Evolutionary conservation across 2,797 vertebrate species (phyloP).

Genomic region (Sarcoramphus papa): DNA sequence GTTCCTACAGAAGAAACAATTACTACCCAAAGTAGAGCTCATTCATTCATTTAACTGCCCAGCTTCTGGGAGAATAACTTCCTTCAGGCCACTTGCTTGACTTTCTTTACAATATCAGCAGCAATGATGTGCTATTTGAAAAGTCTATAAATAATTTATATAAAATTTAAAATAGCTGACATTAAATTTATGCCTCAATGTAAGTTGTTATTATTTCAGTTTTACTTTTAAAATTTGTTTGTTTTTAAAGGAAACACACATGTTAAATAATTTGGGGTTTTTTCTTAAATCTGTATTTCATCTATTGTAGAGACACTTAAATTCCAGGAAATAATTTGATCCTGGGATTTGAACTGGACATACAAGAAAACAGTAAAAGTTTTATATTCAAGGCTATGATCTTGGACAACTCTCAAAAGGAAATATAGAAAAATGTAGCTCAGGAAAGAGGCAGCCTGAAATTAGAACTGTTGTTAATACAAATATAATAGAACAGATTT

Average conservation of each 20-base stretch:
- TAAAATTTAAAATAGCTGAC: neutral
- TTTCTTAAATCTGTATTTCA: neutral
- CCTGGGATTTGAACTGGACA: neutral
- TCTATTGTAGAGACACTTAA: neutral
- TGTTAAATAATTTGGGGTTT: neutral
- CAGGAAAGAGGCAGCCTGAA: constrained; percentile 16
- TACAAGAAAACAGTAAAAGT: neutral
- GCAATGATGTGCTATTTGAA: neutral
- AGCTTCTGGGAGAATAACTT: neutral
- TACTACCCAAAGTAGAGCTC: neutral
- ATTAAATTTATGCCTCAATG: neutral
- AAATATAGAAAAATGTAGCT: neutral
- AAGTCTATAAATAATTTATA: neutral
- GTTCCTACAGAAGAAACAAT: neutral
- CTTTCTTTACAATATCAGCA: neutral
- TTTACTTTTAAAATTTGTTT: neutral
- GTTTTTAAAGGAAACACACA: neutral
- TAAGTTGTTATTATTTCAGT: neutral
- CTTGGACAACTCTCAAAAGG: neutral
- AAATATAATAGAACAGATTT: neutral
- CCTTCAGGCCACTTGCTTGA: neutral
- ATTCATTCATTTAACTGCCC: neutral
- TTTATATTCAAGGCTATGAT: neutral
- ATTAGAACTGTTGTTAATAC: neutral
- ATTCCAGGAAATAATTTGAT: constrained; percentile 36